Base-by-base conservation (phyloP, 2,113 vertebrate species). In the Centrocercus urophasianus region DNA sequence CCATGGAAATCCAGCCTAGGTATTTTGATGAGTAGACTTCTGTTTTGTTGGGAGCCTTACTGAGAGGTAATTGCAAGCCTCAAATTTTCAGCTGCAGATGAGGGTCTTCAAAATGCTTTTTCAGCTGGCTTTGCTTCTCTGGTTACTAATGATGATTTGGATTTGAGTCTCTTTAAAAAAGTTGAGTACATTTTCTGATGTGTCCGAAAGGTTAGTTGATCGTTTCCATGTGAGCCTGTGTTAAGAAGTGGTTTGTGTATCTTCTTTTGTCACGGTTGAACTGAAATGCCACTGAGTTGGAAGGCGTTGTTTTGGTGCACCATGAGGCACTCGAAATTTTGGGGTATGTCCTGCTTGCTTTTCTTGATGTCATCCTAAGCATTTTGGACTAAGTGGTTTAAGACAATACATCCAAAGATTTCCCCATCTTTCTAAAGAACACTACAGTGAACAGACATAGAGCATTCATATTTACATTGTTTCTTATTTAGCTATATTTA, bases 91-190 rank as follows among this genome's bases (percentile, higher is more conserved):
- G 11, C 61, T 94, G 43, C 48, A 71, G 77, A 57, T 28, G 13
- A 75, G 92, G n/a, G 34, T 40, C 57, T 89, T 42, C 38, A 8
- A 88, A 90, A 80, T 72, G 63, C 24, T 88, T 66, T 89, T 89
- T 74, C 45, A 83, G 54, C 36, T 88, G 75, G 38, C 34, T 32
- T 12, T 20, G 32, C 65, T 77, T 28, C 47, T 88, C 17, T 74
- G 6, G 14, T n/a, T 88, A 36, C 16, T 83, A 27, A 47, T 24
- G 16, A 34, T 20, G 21, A 77, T 42, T 56, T 67, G 50, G 16
- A 54, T 66, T 77, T 59, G 45, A 67, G n/a, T 78, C 47, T 86
- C 42, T n/a, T 86, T 60, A 76, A 91, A 89, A 71, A 71, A 79
- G 5, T 20, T 48, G 8, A 30, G 34, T 38, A 24, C 5, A 1